A percentile compares a stretch with the other conserved stretches of the same genome.
phyloP scores from a whole-genome alignment of 2,797 vertebrate genomes.

The Hypotaenidia philippensis region DNA sequence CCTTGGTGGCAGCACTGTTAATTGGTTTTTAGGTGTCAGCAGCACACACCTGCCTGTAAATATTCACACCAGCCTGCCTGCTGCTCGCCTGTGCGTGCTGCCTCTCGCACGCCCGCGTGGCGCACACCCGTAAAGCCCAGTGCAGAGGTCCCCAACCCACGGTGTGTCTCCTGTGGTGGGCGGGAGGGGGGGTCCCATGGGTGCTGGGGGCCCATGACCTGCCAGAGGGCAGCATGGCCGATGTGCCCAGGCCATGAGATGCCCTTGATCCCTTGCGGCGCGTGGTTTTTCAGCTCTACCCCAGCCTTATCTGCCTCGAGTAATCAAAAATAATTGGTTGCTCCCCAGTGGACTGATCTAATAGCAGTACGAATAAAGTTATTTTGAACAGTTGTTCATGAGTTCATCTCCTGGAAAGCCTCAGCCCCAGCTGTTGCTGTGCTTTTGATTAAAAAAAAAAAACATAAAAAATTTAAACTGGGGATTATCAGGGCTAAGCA shows the following conservation, averaged over 20 bases:
- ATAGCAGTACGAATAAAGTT: conserved; percentile 66
- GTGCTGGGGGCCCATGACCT: not conserved
- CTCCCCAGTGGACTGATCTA: conserved; percentile 67
- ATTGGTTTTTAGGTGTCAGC: not conserved
- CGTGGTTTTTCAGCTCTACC: not conserved
- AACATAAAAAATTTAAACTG: conserved; percentile 17
- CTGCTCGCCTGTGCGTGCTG: not conserved
- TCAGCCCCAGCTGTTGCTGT: conserved; percentile 76
- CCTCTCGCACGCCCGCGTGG: fast-evolving
- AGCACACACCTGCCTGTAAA: not conserved
- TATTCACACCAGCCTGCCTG: not conserved
- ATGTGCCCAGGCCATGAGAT: not conserved
- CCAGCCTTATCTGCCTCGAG: conserved; percentile 34
- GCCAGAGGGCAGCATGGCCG: not conserved
- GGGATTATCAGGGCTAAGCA: conserved; percentile 65
- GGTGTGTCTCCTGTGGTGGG: not conserved
- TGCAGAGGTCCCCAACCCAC: not conserved
- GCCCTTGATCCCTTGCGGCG: not conserved
- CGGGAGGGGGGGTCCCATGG: not conserved
- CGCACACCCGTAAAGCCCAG: fast-evolving
- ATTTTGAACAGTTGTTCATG: conserved; percentile 81
- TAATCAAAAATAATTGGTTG: conserved; percentile 54
- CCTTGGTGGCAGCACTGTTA: not conserved
- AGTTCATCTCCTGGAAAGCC: conserved; percentile 80
- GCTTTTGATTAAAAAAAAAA: conserved; percentile 60